phyloP scores from a whole-genome alignment of 2,797 vertebrate genomes.

The Babyrousa celebensis region DNA sequence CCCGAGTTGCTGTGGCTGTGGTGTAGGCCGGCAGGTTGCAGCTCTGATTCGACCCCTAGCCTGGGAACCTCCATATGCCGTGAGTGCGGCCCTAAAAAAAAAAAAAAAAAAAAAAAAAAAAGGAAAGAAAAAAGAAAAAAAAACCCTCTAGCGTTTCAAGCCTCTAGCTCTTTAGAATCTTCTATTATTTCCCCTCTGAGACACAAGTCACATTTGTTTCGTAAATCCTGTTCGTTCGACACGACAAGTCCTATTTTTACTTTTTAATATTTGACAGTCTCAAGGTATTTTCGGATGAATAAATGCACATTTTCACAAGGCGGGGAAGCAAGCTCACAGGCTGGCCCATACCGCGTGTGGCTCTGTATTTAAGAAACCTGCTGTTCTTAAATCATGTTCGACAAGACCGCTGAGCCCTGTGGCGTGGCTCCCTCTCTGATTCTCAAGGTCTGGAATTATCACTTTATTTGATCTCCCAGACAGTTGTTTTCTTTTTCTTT shows the following conservation, averaged over 20 bases:
- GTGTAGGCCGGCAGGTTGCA: too few relatives aligned
- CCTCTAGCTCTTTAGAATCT: not conserved
- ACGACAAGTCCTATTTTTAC: not conserved
- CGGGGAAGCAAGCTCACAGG: accelerated
- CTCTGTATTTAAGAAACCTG: not conserved
- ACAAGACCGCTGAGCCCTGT: not conserved
- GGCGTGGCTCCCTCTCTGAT: not conserved
- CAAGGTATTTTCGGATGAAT: not conserved
- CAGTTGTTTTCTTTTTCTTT: slow-evolving; percentile 63
- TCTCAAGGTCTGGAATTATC: slow-evolving; percentile 22
- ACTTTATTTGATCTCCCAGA: slow-evolving; percentile 47
- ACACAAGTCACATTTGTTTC: not conserved
- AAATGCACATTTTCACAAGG: not conserved
- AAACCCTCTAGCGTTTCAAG: not conserved
- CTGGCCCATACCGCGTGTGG: not conserved
- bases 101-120: too few relatives aligned
- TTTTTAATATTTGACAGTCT: slow-evolving; percentile 26
- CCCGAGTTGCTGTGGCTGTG: too few relatives aligned
- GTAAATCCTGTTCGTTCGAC: not conserved
- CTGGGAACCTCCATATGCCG: too few relatives aligned
- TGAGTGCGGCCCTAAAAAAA: too few relatives aligned
- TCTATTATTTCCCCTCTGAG: not conserved
- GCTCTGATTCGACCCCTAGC: too few relatives aligned
- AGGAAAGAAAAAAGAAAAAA: not conserved
- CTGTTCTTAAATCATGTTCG: slow-evolving; percentile 6